Evolutionary conservation across 2,797 vertebrate genomes (phyloP).

Genomic region (Petrocephalus schoutedeni): DNA sequence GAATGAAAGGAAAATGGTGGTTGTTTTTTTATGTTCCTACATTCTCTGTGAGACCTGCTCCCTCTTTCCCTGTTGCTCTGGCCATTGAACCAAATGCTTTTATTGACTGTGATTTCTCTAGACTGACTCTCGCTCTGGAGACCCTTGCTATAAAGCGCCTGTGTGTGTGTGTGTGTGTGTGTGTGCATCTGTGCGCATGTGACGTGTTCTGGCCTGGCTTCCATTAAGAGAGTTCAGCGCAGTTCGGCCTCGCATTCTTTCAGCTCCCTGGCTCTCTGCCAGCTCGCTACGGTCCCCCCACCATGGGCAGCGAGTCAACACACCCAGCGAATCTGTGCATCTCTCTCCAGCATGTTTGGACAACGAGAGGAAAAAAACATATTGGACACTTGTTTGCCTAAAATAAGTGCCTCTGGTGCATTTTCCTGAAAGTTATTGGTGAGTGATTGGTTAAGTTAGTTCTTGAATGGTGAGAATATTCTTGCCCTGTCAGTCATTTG

Average conservation of each 20-base stretch:
- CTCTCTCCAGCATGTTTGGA: neutral
- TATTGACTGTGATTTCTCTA: constrained; percentile 67
- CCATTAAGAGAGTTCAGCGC: constrained; percentile 64
- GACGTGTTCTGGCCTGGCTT: constrained; percentile 61
- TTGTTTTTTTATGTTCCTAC: neutral
- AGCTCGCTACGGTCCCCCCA: constrained; percentile 52
- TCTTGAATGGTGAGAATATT: neutral
- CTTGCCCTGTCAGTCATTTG: neutral
- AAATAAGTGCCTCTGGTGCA: neutral
- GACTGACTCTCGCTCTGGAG: constrained; percentile 38
- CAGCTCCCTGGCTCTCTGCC: constrained; percentile 56
- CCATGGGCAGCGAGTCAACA: constrained; percentile 1
- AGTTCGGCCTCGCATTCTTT: constrained; percentile 48
- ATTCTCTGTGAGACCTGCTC: neutral
- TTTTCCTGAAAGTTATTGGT: neutral
- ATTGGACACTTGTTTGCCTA: neutral
- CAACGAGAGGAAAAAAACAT: neutral
- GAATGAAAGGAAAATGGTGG: neutral
- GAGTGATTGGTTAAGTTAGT: neutral
- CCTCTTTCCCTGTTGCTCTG: constrained; percentile 47
- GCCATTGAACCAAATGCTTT: neutral
- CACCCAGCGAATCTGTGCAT: neutral
- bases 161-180: neutral
- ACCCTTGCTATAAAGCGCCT: neutral
- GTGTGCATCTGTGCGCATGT: neutral